Percentiles rank a stretch among this genome's conserved stretches.
Evolutionary conservation across 2,888 invertebrate species (phyloP).

Genomic region (Drosophila setosimentum): DNA sequence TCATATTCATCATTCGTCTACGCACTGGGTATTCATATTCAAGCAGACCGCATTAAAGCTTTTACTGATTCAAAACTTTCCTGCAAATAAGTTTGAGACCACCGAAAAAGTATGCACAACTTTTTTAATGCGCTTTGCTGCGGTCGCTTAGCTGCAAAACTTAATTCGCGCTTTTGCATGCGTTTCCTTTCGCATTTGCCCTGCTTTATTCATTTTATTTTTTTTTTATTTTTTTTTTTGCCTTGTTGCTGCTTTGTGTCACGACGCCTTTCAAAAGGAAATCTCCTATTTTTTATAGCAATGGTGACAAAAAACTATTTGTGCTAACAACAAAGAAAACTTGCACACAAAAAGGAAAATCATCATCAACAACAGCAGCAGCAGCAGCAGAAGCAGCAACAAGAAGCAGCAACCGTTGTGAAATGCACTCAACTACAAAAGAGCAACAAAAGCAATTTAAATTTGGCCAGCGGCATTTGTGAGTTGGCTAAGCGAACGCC

Average conservation of each 20-base stretch:
- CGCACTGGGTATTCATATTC: conserved; percentile 37
- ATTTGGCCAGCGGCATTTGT: conserved; percentile 68
- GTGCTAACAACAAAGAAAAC: conserved; percentile 80
- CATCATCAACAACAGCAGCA: conserved; percentile 59
- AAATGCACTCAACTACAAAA: conserved; percentile 69
- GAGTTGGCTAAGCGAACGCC: conserved; percentile 60
- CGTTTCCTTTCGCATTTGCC: conserved; percentile 13
- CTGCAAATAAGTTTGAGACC: conserved; percentile 25
- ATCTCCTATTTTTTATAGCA: conserved; percentile 70
- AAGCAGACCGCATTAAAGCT: conserved; percentile 53
- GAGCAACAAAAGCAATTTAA: conserved; percentile 81
- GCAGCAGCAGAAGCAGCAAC: conserved; percentile 8
- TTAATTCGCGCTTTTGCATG: conserved; percentile 59
- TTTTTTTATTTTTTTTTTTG: conserved; percentile 22
- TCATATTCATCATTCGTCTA: conserved; percentile 60
- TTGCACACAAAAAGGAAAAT: conserved; percentile 73
- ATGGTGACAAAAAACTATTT: conserved; percentile 76
- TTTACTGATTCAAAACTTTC: conserved; percentile 63
- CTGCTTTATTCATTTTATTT: conserved; percentile 11
- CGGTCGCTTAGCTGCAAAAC: conserved; percentile 73
- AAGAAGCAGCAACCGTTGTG: conserved; percentile 14
- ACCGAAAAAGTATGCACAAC: conserved; percentile 30
- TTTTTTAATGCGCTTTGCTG: conserved; percentile 74
- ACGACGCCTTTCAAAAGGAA: conserved; percentile 67
- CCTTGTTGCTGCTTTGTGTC: conserved; percentile 30